phyloP scores from a whole-genome alignment of 2,888 invertebrate species.

The Euplexia lucipara region DNA sequence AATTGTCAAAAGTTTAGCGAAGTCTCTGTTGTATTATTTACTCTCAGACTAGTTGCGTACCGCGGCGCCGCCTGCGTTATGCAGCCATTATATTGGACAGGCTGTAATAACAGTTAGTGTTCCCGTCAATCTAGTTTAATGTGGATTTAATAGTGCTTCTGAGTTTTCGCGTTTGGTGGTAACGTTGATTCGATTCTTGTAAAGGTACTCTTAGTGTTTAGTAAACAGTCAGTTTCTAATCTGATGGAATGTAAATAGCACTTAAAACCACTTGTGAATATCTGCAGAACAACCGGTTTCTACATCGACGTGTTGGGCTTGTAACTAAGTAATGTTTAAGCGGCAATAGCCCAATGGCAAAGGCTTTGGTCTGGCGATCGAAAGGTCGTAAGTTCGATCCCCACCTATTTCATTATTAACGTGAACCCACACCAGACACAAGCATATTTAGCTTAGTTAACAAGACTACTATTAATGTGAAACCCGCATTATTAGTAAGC shows the following conservation, averaged over 20 bases:
- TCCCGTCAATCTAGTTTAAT: conserved; percentile 54
- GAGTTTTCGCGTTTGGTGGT: conserved; percentile 42
- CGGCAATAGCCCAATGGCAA: too few species aligned
- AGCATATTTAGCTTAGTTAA: too few species aligned
- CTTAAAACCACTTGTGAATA: conserved; percentile 3
- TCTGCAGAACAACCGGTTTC: too few species aligned
- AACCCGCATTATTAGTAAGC: too few species aligned
- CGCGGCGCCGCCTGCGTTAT: conserved; percentile 51
- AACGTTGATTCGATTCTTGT: conserved; percentile 5
- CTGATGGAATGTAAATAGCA: neutral
- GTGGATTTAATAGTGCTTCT: conserved; percentile 42
- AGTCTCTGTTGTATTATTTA: conserved; percentile 17
- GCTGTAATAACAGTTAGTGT: conserved; percentile 51
- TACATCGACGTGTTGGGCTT: too few species aligned
- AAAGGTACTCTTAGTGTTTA: neutral
- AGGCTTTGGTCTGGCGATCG: too few species aligned
- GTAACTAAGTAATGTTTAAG: too few species aligned
- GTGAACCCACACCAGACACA: too few species aligned
- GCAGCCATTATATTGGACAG: conserved; percentile 49
- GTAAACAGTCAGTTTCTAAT: conserved; percentile 15
- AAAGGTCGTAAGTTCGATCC: too few species aligned
- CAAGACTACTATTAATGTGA: too few species aligned
- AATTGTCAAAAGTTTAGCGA: neutral
- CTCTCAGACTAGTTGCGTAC: conserved; percentile 10
- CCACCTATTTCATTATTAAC: too few species aligned